Evolutionary conservation across 2,797 vertebrate species (phyloP).

Genomic region (Manis pentadactyla): DNA sequence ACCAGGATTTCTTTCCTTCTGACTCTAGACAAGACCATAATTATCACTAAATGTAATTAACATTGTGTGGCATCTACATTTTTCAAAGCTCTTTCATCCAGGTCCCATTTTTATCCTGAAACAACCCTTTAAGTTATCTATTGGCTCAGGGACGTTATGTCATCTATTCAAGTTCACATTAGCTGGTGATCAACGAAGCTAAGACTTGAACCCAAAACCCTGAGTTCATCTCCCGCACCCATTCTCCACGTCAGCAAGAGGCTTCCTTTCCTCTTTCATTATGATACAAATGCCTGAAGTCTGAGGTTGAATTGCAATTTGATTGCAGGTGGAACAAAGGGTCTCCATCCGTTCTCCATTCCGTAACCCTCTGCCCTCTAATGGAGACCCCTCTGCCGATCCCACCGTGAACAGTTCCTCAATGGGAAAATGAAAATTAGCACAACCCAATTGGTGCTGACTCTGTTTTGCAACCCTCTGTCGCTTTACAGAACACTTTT

Average conservation of each 20-base stretch:
- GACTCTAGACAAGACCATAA: not conserved
- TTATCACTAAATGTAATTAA: not conserved
- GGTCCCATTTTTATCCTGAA: not conserved
- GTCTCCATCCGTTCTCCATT: not conserved
- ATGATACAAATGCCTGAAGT: not conserved
- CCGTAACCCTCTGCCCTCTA: not conserved
- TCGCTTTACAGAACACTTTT: not conserved
- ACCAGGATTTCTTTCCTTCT: not conserved
- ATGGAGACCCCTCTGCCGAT: fast-evolving
- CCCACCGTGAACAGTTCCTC: fast-evolving
- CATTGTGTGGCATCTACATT: not conserved
- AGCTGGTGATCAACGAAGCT: not conserved
- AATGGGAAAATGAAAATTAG: not conserved
- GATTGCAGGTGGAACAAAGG: not conserved
- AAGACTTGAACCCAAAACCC: not conserved
- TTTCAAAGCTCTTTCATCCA: not conserved
- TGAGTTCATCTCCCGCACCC: not conserved
- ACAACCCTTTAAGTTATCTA: fast-evolving
- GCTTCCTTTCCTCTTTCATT: not conserved
- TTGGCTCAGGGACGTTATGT: not conserved
- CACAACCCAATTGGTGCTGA: fast-evolving
- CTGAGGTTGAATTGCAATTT: not conserved
- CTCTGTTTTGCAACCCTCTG: not conserved
- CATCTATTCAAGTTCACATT: not conserved
- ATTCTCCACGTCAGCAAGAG: fast-evolving